A percentile compares a stretch with the other conserved stretches of the same genome.
Evolutionary conservation across 2,888 invertebrate species (phyloP).

Genomic region (Trissolcus brochymenae): DNA sequence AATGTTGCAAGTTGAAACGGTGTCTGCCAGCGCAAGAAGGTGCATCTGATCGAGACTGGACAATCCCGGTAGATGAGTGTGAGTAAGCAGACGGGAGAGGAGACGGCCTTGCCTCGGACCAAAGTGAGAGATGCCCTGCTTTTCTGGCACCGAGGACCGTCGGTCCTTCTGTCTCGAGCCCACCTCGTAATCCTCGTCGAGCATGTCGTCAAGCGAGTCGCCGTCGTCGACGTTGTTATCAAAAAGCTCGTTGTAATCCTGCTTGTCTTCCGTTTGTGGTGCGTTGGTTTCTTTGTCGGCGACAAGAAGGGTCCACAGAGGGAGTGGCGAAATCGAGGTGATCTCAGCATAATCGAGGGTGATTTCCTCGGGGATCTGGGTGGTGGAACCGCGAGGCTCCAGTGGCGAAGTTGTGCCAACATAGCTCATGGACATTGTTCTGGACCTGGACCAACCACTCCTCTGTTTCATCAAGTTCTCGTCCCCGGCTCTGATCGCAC

Average conservation of each 20-base stretch:
- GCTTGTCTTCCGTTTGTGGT: slow-evolving; percentile 75
- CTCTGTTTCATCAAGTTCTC: slow-evolving; percentile 77
- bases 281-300: slow-evolving; percentile 89
- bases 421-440: slow-evolving; percentile 93
- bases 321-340: slow-evolving; percentile 97
- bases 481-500: slow-evolving; percentile 77
- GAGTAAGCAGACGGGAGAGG: slow-evolving; percentile 92
- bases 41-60: slow-evolving; percentile 99
- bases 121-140: slow-evolving; percentile 88
- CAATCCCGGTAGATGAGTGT: slow-evolving; percentile 94
- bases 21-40: slow-evolving; percentile 97
- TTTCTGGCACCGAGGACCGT: slow-evolving; percentile 84
- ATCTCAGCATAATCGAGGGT: slow-evolving; percentile 96
- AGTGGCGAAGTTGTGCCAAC: slow-evolving; percentile 87
- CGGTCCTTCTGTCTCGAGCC: slow-evolving; percentile 79
- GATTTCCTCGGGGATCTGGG: slow-evolving; percentile 89
- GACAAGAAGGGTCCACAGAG: slow-evolving; percentile 95
- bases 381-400: slow-evolving; percentile 86
- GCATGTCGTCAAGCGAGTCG: slow-evolving; percentile 87
- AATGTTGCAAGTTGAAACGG: slow-evolving; percentile 94
- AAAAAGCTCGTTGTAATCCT: slow-evolving; percentile 95
- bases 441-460: slow-evolving; percentile 91
- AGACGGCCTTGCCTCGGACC: slow-evolving; percentile 91
- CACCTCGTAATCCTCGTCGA: slow-evolving; percentile 84
- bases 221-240: slow-evolving; percentile 87